Evolutionary conservation across 2,113 vertebrate species (phyloP), one percentile per base, ranked within the genome.

Genomic region (Mellivora capensis): DNA sequence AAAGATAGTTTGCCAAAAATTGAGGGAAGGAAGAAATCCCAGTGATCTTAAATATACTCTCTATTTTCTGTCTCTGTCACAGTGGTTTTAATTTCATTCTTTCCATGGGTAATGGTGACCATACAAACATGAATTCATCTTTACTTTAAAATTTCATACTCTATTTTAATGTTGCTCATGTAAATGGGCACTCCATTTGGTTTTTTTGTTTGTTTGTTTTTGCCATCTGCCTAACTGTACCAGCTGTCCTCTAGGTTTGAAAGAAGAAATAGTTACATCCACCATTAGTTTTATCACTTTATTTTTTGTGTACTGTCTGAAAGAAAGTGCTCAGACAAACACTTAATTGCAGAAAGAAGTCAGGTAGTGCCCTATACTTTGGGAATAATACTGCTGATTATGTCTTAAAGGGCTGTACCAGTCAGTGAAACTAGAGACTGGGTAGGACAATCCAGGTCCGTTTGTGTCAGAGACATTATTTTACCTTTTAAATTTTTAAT

Each of bases 261-360:
- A 89, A 76, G 81, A 72, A 96, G 84, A 96, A 88, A 93, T 97
- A 64, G 69, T 93, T 96, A 74, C n/a, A 95, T 42, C 90, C 93
- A 82, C 87, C 31, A 82, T 96, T 97, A 90, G 90, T 91, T 97
- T 96, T 79, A 90, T 94, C 49, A 88, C 87, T 92, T 95, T 39
- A 93, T 44, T 79, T 82, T 96, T 80, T 87, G 23, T 59, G 20
- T 91, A 17, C 85, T 81, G 5, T 97, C 49, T 77, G 49, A 95
- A 97, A 69, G 31, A 89, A 97, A 91, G 54, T 93, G 54, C 54
- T 94, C 54, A 79, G 52, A 93, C 39, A 74, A 52, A 93, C 17
- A 91, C 39, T 94, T 97, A 97, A 92, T 72, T 97, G 94, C 15
- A 69, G n/a, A 95, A 97, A 74, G 23, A 71, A 93, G 49, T 95